Conservation (phyloP, 1,140 invertebrate genomes). For the Drosophila kepulauana region DNA sequence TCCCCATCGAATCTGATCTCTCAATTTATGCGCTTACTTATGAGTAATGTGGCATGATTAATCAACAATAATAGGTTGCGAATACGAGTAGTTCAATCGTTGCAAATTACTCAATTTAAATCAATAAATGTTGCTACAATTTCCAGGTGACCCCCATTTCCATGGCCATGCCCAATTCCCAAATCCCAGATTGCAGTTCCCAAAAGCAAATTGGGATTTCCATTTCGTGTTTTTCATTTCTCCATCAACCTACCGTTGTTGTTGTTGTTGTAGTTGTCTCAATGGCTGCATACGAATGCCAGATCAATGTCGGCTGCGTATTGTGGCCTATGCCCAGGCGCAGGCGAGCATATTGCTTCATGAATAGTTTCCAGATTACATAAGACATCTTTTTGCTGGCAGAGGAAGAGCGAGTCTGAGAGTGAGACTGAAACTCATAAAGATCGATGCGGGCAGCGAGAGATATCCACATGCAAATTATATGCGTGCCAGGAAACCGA, state of each 20-base stretch:
- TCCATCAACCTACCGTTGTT: slow-evolving; percentile 41
- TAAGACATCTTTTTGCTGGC: slow-evolving; percentile 69
- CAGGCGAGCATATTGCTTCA: slow-evolving; percentile 81
- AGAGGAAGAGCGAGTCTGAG: slow-evolving; percentile 1
- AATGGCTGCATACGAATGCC: slow-evolving; percentile 76
- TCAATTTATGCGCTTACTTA: slow-evolving; percentile 50
- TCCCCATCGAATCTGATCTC: slow-evolving; percentile 47
- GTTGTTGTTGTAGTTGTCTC: slow-evolving; percentile 22
- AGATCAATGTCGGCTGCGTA: slow-evolving; percentile 73
- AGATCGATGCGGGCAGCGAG: slow-evolving; percentile 48
- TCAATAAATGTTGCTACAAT: slow-evolving; percentile 62
- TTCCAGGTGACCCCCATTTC: slow-evolving; percentile 52
- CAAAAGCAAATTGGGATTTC: slow-evolving; percentile 9
- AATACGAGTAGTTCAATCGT: slow-evolving; percentile 24
- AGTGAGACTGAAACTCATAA: slow-evolving; percentile 46
- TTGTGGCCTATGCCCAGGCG: slow-evolving; percentile 42
- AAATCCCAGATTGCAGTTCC: not conserved
- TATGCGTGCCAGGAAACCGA: slow-evolving; percentile 78
- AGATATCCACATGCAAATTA: slow-evolving; percentile 80
- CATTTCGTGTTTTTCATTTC: slow-evolving; percentile 34
- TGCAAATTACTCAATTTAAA: slow-evolving; percentile 81
- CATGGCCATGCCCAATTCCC: slow-evolving; percentile 9
- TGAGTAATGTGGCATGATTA: slow-evolving; percentile 55
- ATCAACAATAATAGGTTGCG: slow-evolving; percentile 62
- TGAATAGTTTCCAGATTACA: slow-evolving; percentile 84